Evolutionary conservation across 2,797 vertebrate genomes (phyloP).

Genomic region (Halcyon leucocephala): DNA sequence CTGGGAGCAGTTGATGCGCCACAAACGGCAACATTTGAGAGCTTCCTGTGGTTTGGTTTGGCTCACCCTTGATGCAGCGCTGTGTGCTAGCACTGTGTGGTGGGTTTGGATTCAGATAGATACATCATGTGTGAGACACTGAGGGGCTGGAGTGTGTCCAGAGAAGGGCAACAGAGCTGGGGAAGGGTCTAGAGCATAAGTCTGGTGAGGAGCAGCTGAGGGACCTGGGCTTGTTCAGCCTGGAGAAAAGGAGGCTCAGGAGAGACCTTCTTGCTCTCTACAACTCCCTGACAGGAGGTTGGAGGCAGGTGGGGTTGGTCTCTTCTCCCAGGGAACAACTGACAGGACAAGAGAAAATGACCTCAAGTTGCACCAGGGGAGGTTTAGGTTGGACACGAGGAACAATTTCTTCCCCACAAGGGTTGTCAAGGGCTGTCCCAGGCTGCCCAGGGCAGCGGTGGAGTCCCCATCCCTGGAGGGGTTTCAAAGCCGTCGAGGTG

Average conservation of each 20-base stretch:
- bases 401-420: no score
- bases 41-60: neutral
- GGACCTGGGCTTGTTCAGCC: neutral
- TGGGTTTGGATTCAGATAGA: neutral
- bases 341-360: no score
- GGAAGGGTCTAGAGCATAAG: neutral
- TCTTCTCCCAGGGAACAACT: no score
- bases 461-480: no score
- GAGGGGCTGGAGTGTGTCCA: neutral
- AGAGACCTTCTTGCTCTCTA: neutral
- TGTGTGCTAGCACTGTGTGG: rapidly evolving
- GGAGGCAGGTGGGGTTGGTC: no score
- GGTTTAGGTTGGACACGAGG: no score
- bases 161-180: neutral
- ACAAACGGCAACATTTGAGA: neutral
- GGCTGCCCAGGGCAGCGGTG: no score
- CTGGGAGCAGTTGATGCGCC: neutral
- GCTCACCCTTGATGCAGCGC: rapidly evolving
- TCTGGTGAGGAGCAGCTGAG: neutral
- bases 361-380: no score
- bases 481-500: no score
- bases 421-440: no score
- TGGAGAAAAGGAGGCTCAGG: neutral
- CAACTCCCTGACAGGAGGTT: no score
- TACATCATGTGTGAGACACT: rapidly evolving